These are phyloP conservation scores for Tragulus kanchil DNA, from an alignment of 2,113 vertebrate species.

Conservation along the genomic window DNA sequence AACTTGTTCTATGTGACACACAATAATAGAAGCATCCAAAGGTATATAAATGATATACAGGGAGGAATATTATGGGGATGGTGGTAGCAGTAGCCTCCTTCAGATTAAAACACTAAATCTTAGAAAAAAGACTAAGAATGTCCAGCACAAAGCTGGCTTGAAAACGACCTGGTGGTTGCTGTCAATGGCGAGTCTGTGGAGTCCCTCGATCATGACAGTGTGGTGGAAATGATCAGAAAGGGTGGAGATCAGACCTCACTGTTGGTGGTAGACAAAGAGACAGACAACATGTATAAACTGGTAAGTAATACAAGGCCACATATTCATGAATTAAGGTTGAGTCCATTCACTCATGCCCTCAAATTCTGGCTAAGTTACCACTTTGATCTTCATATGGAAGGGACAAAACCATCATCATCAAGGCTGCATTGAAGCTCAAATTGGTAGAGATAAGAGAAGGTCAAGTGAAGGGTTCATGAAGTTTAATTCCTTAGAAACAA, in stretches of 20 bases:
- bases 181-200: conserved; percentile 91
- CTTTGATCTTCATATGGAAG: conserved; percentile 9
- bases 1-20: background rate
- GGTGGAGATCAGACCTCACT: conserved; percentile 89
- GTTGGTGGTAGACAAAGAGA: conserved; percentile 92
- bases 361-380: background rate
- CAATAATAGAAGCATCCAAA: background rate
- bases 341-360: background rate
- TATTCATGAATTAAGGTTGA: background rate
- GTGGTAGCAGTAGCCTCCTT: background rate
- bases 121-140: no score
- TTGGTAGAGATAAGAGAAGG: background rate
- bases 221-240: conserved; percentile 91
- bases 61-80: background rate
- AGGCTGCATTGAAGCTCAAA: background rate
- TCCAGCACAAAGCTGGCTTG: no score
- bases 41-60: background rate
- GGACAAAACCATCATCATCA: background rate
- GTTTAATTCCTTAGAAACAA: background rate
- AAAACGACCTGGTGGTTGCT: conserved; percentile 93
- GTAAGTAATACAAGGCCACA: conserved; percentile 84
- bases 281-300: conserved; percentile 92
- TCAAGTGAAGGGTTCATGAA: background rate
- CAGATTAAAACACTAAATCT: background rate
- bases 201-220: conserved; percentile 88